These are phyloP conservation scores for Agonum fuliginosum DNA, from an alignment of 2,888 invertebrate genomes.

Conservation along the genomic window DNA sequence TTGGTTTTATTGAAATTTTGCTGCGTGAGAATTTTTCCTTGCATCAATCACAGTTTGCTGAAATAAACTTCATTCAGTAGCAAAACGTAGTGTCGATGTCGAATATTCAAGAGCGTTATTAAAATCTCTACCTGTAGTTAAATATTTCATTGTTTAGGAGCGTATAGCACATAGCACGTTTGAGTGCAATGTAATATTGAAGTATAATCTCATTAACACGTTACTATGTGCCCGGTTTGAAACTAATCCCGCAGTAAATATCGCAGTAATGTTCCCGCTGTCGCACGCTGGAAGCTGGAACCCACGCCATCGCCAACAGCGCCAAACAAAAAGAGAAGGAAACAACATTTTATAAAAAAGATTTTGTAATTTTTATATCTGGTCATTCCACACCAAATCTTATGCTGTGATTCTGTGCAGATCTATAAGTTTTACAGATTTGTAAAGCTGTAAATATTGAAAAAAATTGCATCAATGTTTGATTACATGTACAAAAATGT, in stretches of 20 bases:
- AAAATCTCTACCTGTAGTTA: constrained; percentile 53
- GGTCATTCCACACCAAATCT: no score
- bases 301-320: neutral
- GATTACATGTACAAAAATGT: no score
- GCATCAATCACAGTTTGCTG: no score
- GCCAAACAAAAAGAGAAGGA: neutral
- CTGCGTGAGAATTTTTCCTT: no score
- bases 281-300: neutral
- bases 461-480: no score
- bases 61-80: constrained; percentile 3
- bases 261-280: constrained; percentile 41
- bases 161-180: constrained; percentile 34
- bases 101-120: constrained; percentile 50
- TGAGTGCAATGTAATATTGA: constrained; percentile 58
- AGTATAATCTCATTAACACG: constrained; percentile 60
- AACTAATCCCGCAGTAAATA: constrained; percentile 57
- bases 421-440: no score
- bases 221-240: constrained; percentile 58
- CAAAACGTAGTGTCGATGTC: constrained; percentile 14
- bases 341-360: neutral
- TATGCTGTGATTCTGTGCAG: no score
- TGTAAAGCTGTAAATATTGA: no score
- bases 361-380: no score
- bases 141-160: constrained; percentile 56
- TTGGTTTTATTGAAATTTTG: no score